Evolutionary conservation across 1,140 invertebrate genomes (phyloP), one percentile per base, ranked within the genome.

Genomic region (Zophobas morio): DNA sequence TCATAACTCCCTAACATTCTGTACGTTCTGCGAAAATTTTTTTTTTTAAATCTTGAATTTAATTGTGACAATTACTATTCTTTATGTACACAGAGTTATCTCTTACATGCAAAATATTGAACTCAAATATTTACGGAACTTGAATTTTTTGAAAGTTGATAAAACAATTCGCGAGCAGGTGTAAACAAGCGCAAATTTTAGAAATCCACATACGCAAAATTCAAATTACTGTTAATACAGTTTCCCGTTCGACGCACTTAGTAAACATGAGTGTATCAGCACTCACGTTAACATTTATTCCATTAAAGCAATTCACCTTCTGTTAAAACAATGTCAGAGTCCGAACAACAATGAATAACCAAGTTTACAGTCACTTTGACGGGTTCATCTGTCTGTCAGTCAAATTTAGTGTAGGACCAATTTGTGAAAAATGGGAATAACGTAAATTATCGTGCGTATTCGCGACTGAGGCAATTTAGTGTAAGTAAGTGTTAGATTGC

Each of bases 241-340:
- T 46, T 46, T 46, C 42, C 42, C 20, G 20, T 20, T 20, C 20
- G 20, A 4, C 42, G 42, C 42, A 46, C 42, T 46, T 8, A 46
- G 8, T 6, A 60, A 60, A 60, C 34, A 60, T 60, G 56, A 60
- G 34, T 57, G 34, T 53, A 53, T 53, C 49, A 53, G 6, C 20
- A 20, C 4, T 60, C 56, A 39, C 56, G 36, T 60, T 35, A 60
- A 60, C 56, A 60, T 60, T 60, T 60, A 60, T 60, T 60, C 56
- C 56, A 60, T 60, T 60, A 60, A 60, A 60, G 56, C 56, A 60
- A 60, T 60, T 60, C 56, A 35, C 56, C 32, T 39, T 36, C 34
- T 36, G 56, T 60, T 60, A 37, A 54, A 60, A 60, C 56, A 60
- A 60, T 39, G 56, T 34, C 8, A 20, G 20, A 46, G 3, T 46